These are phyloP conservation scores for Drosophila jambulina DNA, from an alignment of 1,140 invertebrate genomes.

Conservation along the genomic window DNA sequence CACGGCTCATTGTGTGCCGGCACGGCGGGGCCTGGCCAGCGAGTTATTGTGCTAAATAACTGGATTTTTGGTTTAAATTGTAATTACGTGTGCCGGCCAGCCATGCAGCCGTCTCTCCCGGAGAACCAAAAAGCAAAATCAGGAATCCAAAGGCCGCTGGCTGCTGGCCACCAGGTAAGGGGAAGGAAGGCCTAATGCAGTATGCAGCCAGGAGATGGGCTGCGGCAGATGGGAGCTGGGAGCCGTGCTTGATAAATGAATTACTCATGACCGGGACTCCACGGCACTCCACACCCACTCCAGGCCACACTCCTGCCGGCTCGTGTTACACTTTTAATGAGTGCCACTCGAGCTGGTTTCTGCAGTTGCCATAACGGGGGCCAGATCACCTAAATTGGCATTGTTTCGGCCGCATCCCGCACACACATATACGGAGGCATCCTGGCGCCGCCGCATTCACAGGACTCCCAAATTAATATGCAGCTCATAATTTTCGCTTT, in stretches of 20 bases:
- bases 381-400: slow-evolving; percentile 37
- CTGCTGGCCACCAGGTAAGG: slow-evolving; percentile 55
- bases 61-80: slow-evolving; percentile 81
- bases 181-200: slow-evolving; percentile 41
- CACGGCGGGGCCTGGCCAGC: slow-evolving; percentile 1
- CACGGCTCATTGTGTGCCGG: slow-evolving; percentile 58
- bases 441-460: neutral
- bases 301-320: slow-evolving; percentile 11
- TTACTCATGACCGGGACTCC: slow-evolving; percentile 66
- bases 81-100: slow-evolving; percentile 68
- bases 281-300: slow-evolving; percentile 13
- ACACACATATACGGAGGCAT: neutral
- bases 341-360: slow-evolving; percentile 65
- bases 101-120: neutral
- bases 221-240: slow-evolving; percentile 12
- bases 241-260: slow-evolving; percentile 68
- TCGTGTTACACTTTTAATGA: slow-evolving; percentile 79
- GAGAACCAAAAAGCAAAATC: slow-evolving; percentile 3
- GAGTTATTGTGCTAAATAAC: slow-evolving; percentile 80
- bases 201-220: slow-evolving; percentile 3
- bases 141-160: slow-evolving; percentile 43
- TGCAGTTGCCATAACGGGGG: slow-evolving; percentile 36
- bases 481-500: slow-evolving; percentile 50
- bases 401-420: slow-evolving; percentile 29
- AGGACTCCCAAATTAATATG: slow-evolving; percentile 44